A percentile compares a stretch with the other conserved stretches of the same genome.
Evolutionary conservation across 2,888 invertebrate genomes (phyloP).

Genomic region (Scaeva pyrastri): DNA sequence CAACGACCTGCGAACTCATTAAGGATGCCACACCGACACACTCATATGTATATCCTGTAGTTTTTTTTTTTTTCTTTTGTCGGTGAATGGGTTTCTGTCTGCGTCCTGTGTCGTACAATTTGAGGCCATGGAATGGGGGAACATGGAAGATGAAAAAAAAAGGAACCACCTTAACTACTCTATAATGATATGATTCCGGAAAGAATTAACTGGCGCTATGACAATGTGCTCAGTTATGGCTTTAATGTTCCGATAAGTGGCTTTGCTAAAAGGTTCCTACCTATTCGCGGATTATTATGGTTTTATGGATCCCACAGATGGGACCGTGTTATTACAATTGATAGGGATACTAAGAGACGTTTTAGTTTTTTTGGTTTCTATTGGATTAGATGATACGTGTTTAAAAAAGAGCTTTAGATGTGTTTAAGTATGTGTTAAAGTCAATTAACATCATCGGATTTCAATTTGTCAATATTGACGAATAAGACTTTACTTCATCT

Average conservation of each 20-base stretch:
- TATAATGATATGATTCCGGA: slow-evolving; percentile 38
- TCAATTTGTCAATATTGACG: no score
- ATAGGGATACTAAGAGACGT: no score
- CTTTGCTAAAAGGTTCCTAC: slow-evolving; percentile 17
- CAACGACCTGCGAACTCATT: slow-evolving; percentile 54
- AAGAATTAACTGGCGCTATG: slow-evolving; percentile 38
- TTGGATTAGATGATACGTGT: no score
- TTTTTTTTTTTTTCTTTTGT: slow-evolving; percentile 2
- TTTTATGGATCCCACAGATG: background rate
- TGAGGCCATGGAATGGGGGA: background rate
- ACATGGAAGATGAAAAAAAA: background rate
- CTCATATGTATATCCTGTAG: background rate
- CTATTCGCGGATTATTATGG: slow-evolving; percentile 3
- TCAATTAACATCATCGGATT: no score
- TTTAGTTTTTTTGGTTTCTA: no score
- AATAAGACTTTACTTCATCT: no score
- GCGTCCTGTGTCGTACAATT: slow-evolving; percentile 20
- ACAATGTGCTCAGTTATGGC: slow-evolving; percentile 39
- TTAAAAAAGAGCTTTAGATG: no score
- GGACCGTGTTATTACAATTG: no score
- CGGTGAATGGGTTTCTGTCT: slow-evolving; percentile 46
- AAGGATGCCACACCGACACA: slow-evolving; percentile 48
- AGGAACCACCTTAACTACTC: slow-evolving; percentile 13
- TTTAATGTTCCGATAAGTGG: slow-evolving; percentile 14
- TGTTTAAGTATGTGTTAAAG: no score